phyloP scores from a whole-genome alignment of 2,797 vertebrate genomes.

The Melopsittacus undulatus region DNA sequence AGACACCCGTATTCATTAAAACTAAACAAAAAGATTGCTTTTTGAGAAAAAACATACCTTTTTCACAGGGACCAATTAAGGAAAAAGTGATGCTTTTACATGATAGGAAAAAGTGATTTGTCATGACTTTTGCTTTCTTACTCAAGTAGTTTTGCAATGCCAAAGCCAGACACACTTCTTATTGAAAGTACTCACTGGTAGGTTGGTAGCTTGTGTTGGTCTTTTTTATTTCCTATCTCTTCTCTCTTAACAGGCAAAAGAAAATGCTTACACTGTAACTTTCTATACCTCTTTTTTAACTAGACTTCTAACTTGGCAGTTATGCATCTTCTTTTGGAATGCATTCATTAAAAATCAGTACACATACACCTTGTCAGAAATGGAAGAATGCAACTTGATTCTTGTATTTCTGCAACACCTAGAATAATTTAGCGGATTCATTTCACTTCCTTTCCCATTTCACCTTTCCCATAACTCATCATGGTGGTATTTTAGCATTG shows the following conservation, averaged over 20 bases:
- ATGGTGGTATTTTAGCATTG: neutral
- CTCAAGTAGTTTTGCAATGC: slow-evolving; percentile 25
- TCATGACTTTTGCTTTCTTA: slow-evolving; percentile 25
- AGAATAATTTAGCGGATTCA: slow-evolving; percentile 1
- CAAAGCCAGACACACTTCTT: neutral
- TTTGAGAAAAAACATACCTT: neutral
- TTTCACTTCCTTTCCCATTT: neutral
- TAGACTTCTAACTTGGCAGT: neutral
- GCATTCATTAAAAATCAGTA: slow-evolving; percentile 44
- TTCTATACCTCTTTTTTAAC: slow-evolving; percentile 14
- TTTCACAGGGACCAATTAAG: slow-evolving; percentile 42
- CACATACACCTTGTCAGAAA: slow-evolving; percentile 18
- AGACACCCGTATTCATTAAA: slow-evolving; percentile 33
- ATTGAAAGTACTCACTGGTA: neutral
- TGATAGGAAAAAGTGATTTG: slow-evolving; percentile 14
- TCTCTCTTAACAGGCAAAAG: slow-evolving; percentile 12
- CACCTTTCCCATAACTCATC: neutral
- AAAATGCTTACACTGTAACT: slow-evolving; percentile 28
- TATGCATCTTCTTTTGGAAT: neutral
- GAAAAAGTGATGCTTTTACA: slow-evolving; percentile 4
- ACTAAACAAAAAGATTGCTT: slow-evolving; percentile 4
- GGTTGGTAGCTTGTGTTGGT: neutral
- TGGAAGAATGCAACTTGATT: neutral
- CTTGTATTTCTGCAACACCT: neutral
- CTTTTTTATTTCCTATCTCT: slow-evolving; percentile 21